Percentiles rank a stretch among this genome's conserved stretches.
These are phyloP conservation scores for Clunio marinus DNA, from an alignment of 2,888 invertebrate species.

Conservation along the genomic window DNA sequence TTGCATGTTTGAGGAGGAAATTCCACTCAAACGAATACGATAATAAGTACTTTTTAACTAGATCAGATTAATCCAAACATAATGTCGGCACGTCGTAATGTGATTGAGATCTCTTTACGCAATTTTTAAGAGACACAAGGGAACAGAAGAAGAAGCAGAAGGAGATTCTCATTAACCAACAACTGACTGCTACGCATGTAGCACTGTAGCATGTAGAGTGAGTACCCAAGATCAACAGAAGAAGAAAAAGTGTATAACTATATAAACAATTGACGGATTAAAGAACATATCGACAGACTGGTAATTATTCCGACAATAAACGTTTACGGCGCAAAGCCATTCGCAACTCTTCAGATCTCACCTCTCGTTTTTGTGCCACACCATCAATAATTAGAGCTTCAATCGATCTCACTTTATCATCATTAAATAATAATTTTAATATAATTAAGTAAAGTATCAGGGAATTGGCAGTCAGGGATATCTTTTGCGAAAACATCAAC, in stretches of 20 bases:
- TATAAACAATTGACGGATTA: too few species aligned
- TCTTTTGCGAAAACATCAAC: not conserved
- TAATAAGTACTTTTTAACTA: conserved; percentile 36
- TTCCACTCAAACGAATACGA: not conserved
- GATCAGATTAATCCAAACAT: conserved; percentile 36
- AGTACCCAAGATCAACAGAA: too few species aligned
- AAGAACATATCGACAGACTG: too few species aligned
- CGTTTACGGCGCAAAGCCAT: conserved; percentile 3
- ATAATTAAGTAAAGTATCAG: conserved; percentile 21
- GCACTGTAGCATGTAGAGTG: not conserved
- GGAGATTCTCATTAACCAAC: conserved; percentile 2
- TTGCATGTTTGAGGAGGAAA: not conserved
- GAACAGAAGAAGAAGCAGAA: not conserved
- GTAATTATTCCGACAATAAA: too few species aligned
- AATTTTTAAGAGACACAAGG: too few species aligned
- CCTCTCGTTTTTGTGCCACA: not conserved
- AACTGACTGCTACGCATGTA: not conserved
- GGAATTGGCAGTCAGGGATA: not conserved
- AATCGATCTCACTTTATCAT: conserved; percentile 39
- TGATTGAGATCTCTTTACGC: conserved; percentile 33
- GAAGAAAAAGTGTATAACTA: too few species aligned
- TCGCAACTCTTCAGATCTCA: not conserved
- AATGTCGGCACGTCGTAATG: conserved; percentile 29
- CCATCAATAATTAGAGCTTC: conserved; percentile 30
- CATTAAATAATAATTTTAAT: conserved; percentile 39